Conservation (phyloP, 2,797 vertebrate genomes). For the Pseudotriccus pelzelni region DNA sequence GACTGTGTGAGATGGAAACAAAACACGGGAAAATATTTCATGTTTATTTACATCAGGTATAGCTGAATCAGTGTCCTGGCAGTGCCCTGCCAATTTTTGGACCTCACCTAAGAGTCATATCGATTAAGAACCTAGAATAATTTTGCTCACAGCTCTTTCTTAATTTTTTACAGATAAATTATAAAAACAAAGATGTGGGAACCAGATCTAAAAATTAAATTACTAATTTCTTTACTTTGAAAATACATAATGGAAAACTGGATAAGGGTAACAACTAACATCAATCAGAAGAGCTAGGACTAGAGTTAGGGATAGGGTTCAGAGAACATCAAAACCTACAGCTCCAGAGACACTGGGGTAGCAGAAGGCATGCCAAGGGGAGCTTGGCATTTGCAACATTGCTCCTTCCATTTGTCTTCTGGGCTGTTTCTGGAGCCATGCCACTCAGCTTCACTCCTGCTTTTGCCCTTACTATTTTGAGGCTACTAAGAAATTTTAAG, state of each 20-base stretch:
- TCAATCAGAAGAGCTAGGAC: neutral
- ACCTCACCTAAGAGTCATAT: neutral
- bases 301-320: neutral
- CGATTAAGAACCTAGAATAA: neutral
- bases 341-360: neutral
- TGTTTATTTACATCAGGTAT: neutral
- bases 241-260: neutral
- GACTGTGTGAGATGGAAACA: neutral
- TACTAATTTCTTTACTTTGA: neutral
- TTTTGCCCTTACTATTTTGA: neutral
- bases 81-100: neutral
- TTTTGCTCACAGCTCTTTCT: neutral
- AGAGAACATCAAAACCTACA: neutral
- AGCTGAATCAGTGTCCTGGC: neutral
- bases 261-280: neutral
- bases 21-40: neutral
- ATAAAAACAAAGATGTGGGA: neutral
- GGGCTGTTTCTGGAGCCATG: neutral
- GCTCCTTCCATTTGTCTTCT: neutral
- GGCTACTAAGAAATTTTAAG: neutral
- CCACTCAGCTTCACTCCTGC: neutral
- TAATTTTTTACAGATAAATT: neutral
- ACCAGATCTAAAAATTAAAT: neutral
- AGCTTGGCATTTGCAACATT: rapidly evolving
- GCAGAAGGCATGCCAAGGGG: neutral